Evolutionary conservation across 2,797 vertebrate species (phyloP).

Genomic region (Enteromius afrohamiltoni): DNA sequence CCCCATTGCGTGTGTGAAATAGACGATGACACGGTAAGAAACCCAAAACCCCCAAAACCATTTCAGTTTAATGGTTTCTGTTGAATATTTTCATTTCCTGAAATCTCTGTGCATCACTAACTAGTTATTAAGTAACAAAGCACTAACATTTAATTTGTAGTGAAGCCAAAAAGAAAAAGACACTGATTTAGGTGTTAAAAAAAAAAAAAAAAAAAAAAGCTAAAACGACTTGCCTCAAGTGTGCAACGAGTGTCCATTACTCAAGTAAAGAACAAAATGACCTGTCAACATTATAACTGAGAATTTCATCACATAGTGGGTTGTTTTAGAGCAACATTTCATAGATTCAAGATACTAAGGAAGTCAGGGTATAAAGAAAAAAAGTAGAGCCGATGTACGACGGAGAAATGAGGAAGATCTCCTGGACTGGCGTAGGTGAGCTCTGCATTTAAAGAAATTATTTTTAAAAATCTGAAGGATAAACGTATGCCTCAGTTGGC

Average conservation of each 20-base stretch:
- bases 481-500: background rate
- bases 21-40: background rate
- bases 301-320: background rate
- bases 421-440: background rate
- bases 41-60: background rate
- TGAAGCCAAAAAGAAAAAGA: background rate
- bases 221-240: background rate
- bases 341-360: background rate
- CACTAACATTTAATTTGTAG: background rate
- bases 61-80: background rate
- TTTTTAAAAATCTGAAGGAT: background rate
- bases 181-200: background rate
- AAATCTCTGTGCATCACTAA: background rate
- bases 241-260: background rate
- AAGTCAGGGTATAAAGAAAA: background rate
- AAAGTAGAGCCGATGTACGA: background rate
- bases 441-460: background rate
- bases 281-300: background rate
- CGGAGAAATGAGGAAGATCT: background rate
- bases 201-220: too few species aligned
- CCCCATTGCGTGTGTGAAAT: background rate
- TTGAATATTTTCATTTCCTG: background rate
- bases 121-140: background rate
- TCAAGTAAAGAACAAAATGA: background rate
- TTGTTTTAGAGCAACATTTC: background rate